A percentile compares a stretch with the other conserved stretches of the same genome.
These are phyloP conservation scores for Lydus trimaculatus DNA, from an alignment of 2,888 invertebrate species.

Conservation along the genomic window DNA sequence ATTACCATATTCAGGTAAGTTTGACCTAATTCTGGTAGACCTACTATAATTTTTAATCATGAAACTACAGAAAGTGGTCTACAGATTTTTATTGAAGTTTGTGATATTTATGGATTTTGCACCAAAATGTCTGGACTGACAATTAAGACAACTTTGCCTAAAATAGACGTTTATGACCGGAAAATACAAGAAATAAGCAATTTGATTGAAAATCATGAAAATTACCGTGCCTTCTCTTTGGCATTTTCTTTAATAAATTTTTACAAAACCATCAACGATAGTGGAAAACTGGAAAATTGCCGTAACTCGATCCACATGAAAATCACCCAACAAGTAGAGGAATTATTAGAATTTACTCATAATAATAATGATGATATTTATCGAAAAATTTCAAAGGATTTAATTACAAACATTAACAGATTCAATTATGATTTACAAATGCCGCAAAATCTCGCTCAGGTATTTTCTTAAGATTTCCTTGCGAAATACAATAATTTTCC, in stretches of 20 bases:
- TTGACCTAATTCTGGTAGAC: background rate
- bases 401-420: slow-evolving; percentile 23
- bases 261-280: slow-evolving; percentile 13
- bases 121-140: slow-evolving; percentile 16
- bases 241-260: slow-evolving; percentile 20
- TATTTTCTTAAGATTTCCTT: background rate
- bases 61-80: slow-evolving; percentile 17
- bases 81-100: slow-evolving; percentile 25
- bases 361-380: slow-evolving; percentile 2
- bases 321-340: slow-evolving; percentile 18
- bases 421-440: slow-evolving; percentile 21
- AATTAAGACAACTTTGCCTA: slow-evolving; percentile 12
- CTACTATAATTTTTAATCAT: background rate
- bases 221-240: slow-evolving; percentile 19
- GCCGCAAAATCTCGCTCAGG: slow-evolving; percentile 22
- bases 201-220: slow-evolving; percentile 16
- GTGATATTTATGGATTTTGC: slow-evolving; percentile 25
- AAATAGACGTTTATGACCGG: background rate
- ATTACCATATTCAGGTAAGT: slow-evolving; percentile 29
- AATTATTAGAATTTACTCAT: slow-evolving; percentile 14
- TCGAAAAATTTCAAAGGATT: slow-evolving; percentile 12
- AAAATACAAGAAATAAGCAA: slow-evolving; percentile 12
- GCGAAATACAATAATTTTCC: background rate
- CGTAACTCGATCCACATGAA: slow-evolving; percentile 9
- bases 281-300: background rate